Percentiles rank a stretch among this genome's conserved stretches.
Evolutionary conservation across 2,888 invertebrate genomes (phyloP).

Genomic region (Oligia fasciuncula): DNA sequence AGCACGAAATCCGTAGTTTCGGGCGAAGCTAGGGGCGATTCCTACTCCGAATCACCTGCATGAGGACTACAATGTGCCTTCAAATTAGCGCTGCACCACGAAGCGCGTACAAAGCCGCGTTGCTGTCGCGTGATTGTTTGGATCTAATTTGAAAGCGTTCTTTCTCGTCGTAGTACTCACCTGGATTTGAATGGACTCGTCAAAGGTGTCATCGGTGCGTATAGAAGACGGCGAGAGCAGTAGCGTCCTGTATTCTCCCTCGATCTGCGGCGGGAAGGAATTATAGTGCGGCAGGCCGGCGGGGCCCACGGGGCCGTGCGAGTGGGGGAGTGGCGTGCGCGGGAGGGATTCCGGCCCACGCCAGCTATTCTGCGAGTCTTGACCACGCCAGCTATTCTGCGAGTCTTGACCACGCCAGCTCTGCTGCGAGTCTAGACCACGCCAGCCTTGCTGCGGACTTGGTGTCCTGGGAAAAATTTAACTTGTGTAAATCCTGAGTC

Average conservation of each 20-base stretch:
- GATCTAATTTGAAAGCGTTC: background rate
- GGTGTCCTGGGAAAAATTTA: conserved; percentile 78
- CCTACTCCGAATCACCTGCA: background rate
- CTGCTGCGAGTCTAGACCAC: conserved; percentile 88
- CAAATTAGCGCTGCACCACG: background rate
- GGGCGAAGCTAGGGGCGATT: background rate
- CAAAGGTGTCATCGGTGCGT: conserved; percentile 85
- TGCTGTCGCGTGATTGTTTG: background rate
- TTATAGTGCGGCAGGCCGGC: conserved; percentile 68
- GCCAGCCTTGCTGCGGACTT: conserved; percentile 88
- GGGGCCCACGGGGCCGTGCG: conserved; percentile 71
- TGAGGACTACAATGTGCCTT: background rate
- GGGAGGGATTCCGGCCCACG: conserved; percentile 90
- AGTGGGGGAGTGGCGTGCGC: conserved; percentile 86
- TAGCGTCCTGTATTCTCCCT: conserved; percentile 82
- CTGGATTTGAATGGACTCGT: conserved; percentile 90
- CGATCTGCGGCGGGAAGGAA: conserved; percentile 84
- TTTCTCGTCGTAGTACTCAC: conserved; percentile 77
- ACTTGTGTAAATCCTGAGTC: background rate
- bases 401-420: conserved; percentile 89
- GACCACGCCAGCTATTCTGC: conserved; percentile 86
- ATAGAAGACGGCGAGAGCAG: conserved; percentile 82
- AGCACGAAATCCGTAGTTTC: background rate
- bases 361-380: conserved; percentile 88
- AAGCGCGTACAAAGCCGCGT: too few species aligned